Conservation (phyloP, 2,888 invertebrate genomes). For the Opisthograptis luteolata region DNA sequence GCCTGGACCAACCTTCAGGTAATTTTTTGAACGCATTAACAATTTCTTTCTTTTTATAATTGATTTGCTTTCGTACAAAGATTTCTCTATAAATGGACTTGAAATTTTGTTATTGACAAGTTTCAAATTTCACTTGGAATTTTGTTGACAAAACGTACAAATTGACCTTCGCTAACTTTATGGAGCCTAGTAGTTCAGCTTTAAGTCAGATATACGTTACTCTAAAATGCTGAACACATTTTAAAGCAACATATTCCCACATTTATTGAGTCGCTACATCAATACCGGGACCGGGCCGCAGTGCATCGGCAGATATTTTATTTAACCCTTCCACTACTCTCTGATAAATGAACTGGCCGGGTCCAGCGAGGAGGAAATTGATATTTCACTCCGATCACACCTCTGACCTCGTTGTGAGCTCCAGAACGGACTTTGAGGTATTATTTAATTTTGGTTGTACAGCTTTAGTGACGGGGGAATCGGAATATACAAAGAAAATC, state of each 20-base stretch:
- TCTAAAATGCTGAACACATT: not conserved
- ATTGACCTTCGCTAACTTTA: no score
- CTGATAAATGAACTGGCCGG: conserved; percentile 65
- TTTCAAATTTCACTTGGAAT: no score
- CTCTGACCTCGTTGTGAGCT: conserved; percentile 41
- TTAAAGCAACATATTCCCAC: not conserved
- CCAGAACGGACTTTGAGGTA: conserved; percentile 24
- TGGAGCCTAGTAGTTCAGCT: no score
- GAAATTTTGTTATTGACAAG: no score
- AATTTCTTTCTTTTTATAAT: no score
- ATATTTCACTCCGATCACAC: conserved; percentile 68
- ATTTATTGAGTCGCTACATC: not conserved
- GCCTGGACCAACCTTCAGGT: no score
- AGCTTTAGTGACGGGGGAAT: conserved; percentile 13
- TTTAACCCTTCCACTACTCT: conserved; percentile 51
- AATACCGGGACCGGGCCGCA: not conserved
- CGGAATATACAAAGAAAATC: no score
- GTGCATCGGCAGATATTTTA: conserved; percentile 43
- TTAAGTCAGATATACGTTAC: no score
- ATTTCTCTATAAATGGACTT: no score
- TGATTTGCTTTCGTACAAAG: no score
- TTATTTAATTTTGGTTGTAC: conserved; percentile 2
- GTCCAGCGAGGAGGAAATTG: conserved; percentile 69
- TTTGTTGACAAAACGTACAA: no score
- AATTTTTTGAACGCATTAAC: no score